Percentiles rank a stretch among this genome's conserved stretches.
These are phyloP conservation scores for Poicephalus gulielmi DNA, from an alignment of 2,113 vertebrate species.

Conservation along the genomic window DNA sequence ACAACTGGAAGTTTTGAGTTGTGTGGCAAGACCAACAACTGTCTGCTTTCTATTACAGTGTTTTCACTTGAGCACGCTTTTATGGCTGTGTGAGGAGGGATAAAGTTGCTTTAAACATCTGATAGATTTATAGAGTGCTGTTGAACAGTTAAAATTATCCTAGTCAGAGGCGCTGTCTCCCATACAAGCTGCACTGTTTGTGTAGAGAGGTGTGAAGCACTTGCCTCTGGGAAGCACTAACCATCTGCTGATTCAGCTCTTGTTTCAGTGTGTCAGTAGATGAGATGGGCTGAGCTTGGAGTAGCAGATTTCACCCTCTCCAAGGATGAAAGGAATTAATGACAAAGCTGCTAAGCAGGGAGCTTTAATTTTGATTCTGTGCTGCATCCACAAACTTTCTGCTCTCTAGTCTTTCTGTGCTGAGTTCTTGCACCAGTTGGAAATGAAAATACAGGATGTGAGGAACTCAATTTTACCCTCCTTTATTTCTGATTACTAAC, in stretches of 20 bases:
- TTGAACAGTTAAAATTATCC: fast-evolving
- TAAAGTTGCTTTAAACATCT: not conserved
- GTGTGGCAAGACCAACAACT: not conserved
- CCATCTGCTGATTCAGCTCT: not conserved
- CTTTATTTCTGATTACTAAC: not conserved
- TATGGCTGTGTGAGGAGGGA: not conserved
- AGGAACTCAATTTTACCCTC: not conserved
- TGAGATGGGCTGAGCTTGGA: not conserved
- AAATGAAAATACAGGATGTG: not conserved
- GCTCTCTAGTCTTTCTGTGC: not conserved
- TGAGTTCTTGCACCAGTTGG: not conserved
- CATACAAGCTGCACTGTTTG: fast-evolving
- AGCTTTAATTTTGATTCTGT: not conserved
- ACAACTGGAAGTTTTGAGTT: not conserved
- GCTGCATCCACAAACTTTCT: not conserved
- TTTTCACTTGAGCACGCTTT: not conserved
- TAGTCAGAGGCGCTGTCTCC: fast-evolving
- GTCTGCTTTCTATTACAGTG: not conserved
- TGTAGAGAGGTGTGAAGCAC: not conserved
- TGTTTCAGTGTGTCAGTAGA: fast-evolving
- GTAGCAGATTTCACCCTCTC: not conserved
- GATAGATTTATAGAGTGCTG: fast-evolving
- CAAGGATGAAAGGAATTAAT: not conserved
- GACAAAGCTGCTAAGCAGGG: not conserved
- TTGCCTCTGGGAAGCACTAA: fast-evolving